Percentiles rank a stretch among this genome's conserved stretches.
Evolutionary conservation across 30 jellyfish, hydroid and myxozoan genomes (phyloP).

Genomic region (Nemopilema nomurai): DNA sequence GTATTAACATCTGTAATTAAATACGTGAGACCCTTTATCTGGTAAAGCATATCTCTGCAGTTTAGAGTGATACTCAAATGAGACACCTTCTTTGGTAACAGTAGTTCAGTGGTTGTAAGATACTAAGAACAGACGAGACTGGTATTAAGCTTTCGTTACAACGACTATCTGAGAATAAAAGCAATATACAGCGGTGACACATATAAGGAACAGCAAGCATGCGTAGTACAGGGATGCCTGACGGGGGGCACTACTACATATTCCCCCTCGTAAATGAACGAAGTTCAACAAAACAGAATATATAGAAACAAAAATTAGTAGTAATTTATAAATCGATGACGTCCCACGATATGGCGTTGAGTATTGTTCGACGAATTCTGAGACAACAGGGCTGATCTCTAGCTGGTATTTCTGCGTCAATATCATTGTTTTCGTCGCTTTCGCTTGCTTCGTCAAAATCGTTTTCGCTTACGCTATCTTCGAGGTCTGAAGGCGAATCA

Average conservation of each 20-base stretch:
- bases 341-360: too few relatives aligned
- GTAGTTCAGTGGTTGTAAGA: background rate
- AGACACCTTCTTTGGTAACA: constrained; percentile 12
- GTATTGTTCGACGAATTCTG: too few relatives aligned
- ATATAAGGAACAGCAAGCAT: background rate
- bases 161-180: background rate
- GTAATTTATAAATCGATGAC: too few relatives aligned
- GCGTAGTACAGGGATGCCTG: background rate
- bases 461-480: too few relatives aligned
- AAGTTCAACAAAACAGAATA: too few relatives aligned
- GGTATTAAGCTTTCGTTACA: background rate
- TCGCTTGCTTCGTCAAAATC: too few relatives aligned
- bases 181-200: background rate
- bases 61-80: constrained; percentile 1
- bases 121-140: background rate
- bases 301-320: too few relatives aligned
- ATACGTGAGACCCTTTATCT: constrained; percentile 13
- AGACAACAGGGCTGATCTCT: too few relatives aligned
- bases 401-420: too few relatives aligned
- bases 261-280: too few relatives aligned
- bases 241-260: background rate
- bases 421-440: too few relatives aligned
- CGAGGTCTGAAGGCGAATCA: too few relatives aligned
- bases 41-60: constrained; percentile 14
- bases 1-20: constrained; percentile 4